Percentiles rank a stretch among this genome's conserved stretches.
Conservation (phyloP, 2,797 vertebrate species). For the Malurus splendens region DNA sequence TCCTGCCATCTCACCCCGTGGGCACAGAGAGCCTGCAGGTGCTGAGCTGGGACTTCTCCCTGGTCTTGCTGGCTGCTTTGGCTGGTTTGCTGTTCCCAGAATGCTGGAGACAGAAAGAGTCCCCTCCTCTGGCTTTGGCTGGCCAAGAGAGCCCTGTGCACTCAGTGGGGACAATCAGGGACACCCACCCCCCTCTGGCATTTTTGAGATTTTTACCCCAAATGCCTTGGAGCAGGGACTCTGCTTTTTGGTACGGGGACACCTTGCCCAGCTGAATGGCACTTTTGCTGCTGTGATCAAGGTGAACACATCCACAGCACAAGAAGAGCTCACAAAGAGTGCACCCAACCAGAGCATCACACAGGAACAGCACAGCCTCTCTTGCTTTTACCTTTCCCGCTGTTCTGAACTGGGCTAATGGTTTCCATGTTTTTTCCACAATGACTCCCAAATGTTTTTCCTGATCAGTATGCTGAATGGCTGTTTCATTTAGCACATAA, state of each 20-base stretch:
- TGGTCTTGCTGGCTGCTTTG: background rate
- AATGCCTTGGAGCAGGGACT: background rate
- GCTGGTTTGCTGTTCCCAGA: background rate
- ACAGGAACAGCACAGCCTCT: background rate
- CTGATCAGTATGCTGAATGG: constrained; percentile 25
- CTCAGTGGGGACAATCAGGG: fast-evolving
- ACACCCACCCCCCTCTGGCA: fast-evolving
- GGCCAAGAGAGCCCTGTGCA: background rate
- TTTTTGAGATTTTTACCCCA: background rate
- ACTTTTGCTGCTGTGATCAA: background rate
- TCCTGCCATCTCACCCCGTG: fast-evolving
- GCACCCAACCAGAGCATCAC: background rate
- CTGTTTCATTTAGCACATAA: constrained; percentile 60
- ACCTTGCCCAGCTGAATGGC: background rate
- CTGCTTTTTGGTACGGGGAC: fast-evolving
- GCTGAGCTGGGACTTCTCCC: background rate
- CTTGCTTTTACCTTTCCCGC: background rate
- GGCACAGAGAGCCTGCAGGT: background rate
- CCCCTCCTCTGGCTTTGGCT: background rate
- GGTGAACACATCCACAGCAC: background rate
- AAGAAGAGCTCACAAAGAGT: background rate
- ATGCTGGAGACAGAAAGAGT: background rate
- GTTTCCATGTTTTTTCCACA: constrained; percentile 57
- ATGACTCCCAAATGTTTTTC: constrained; percentile 58
- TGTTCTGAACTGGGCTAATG: background rate